phyloP scores from a whole-genome alignment of 1,140 invertebrate species.

The Ooceraea biroi region DNA sequence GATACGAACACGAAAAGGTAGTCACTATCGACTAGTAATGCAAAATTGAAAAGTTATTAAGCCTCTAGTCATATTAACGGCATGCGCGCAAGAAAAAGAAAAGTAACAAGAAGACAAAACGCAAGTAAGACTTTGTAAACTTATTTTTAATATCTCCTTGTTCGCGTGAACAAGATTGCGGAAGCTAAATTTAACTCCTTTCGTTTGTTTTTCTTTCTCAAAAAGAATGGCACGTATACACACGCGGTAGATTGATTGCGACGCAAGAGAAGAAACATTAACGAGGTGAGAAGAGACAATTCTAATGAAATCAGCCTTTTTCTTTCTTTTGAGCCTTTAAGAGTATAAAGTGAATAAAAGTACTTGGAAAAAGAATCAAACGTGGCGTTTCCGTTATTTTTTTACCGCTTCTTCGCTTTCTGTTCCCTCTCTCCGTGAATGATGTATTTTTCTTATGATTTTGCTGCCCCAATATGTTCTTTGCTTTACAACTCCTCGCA shows the following conservation, averaged over 20 bases:
- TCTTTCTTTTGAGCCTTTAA: constrained; percentile 70
- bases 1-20: constrained; percentile 71
- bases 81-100: constrained; percentile 60
- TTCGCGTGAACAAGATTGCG: constrained; percentile 45
- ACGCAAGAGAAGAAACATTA: constrained; percentile 50
- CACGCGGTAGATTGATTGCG: constrained; percentile 56
- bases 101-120: constrained; percentile 8
- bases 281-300: constrained; percentile 53
- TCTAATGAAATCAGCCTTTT: constrained; percentile 64
- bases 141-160: constrained; percentile 20
- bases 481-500: background rate
- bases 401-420: constrained; percentile 61
- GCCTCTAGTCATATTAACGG: constrained; percentile 81
- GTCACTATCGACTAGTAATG: constrained; percentile 63
- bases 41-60: constrained; percentile 76
- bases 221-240: constrained; percentile 29
- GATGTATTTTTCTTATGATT: background rate
- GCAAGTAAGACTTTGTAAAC: constrained; percentile 55
- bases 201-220: constrained; percentile 34
- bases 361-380: constrained; percentile 76
- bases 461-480: constrained; percentile 6
- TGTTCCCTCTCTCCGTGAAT: constrained; percentile 20
- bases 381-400: constrained; percentile 70
- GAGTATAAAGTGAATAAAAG: constrained; percentile 80
- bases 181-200: constrained; percentile 30